A percentile compares a stretch with the other conserved stretches of the same genome.
Conservation (phyloP, 2,888 invertebrate genomes). For the Papilio protenor region DNA sequence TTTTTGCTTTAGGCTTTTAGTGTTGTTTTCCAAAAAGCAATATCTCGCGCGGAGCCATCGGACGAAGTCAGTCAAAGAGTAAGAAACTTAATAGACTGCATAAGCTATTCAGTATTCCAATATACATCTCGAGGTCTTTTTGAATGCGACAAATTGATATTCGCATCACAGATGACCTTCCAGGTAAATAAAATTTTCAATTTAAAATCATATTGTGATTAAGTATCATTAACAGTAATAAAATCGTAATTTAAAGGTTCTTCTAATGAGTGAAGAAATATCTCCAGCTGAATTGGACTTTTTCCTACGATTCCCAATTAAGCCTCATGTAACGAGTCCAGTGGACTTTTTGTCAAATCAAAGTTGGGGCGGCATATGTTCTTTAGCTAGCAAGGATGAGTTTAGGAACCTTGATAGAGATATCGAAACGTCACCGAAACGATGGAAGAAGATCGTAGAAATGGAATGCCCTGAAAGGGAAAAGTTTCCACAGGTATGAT, state of each 20-base stretch:
- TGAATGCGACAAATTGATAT: slow-evolving; percentile 98
- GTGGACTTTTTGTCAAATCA: slow-evolving; percentile 97
- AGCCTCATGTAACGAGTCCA: slow-evolving; percentile 96
- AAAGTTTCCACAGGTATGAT: slow-evolving; percentile 93
- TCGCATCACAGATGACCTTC: slow-evolving; percentile 98
- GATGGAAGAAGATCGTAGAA: slow-evolving; percentile 99
- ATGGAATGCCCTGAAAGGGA: slow-evolving; percentile 97
- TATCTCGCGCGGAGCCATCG: slow-evolving; percentile 93
- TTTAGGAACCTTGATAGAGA: slow-evolving; percentile 97
- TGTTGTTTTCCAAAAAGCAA: slow-evolving; percentile 98
- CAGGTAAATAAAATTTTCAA: slow-evolving; percentile 83
- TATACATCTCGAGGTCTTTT: slow-evolving; percentile 97
- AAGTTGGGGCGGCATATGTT: slow-evolving; percentile 98
- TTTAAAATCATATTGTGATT: no score
- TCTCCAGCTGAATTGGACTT: slow-evolving; percentile 94
- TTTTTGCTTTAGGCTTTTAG: slow-evolving; percentile 92
- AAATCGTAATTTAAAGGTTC: slow-evolving; percentile 84
- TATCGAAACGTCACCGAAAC: slow-evolving; percentile 97
- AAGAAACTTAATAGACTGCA: slow-evolving; percentile 95
- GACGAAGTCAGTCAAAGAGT: slow-evolving; percentile 92
- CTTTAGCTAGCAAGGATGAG: slow-evolving; percentile 94
- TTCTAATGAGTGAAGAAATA: slow-evolving; percentile 94
- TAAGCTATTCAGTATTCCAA: slow-evolving; percentile 96
- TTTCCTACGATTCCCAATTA: slow-evolving; percentile 95
- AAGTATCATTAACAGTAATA: neutral